Base-by-base conservation (phyloP, 2,113 vertebrate species). In the Eclectus roratus region DNA sequence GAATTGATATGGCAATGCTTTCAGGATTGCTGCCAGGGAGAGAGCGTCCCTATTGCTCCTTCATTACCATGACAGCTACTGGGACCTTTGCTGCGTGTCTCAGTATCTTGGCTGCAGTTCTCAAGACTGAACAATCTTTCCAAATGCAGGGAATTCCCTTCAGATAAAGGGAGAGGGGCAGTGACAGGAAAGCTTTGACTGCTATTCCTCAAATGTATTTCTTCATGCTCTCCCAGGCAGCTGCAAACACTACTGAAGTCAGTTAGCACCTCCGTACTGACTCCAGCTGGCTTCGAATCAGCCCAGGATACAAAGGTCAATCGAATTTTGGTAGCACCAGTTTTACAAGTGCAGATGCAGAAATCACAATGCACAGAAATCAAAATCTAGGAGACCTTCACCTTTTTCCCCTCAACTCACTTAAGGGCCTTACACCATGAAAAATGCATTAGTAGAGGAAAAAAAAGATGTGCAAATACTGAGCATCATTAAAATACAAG, bases 81-180 rank as follows among this genome's bases (percentile, higher is more conserved):
- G 6, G 80, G 74, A 84, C 73, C 80, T 88, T 73, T 58, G 72
- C 85, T 80, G 79, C 1, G 2, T 49, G 70, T n/a, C 88, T 92
- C 63, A 21, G 73, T 21, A 16, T 68, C 80, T 93, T 96, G 92
- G 92, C 90, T 91, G 80, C 71, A 8, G n/a, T 46, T 91, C 89
- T 85, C 0, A 2, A 91, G 85, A 46, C 80, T 47, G n/a, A 93
- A 78, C 71, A 90, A 52, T 76, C 80, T 86, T 92, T 80, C 93
- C 72, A 93, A 95, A 93, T 7, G 50, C 83, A 96, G 90, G 95
- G 93, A 93, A 88, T 85, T 95, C 91, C 85, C 91, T 84, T 60
- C 1, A 33, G 80, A 88, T 77, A 68, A 68, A 70, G 68, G 55
- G 29, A 53, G 39, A 69, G 55, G 50, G 64, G 70, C 80, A 2